Conservation (phyloP, 2,797 vertebrate species). For the Spinibarbus caldwelli region DNA sequence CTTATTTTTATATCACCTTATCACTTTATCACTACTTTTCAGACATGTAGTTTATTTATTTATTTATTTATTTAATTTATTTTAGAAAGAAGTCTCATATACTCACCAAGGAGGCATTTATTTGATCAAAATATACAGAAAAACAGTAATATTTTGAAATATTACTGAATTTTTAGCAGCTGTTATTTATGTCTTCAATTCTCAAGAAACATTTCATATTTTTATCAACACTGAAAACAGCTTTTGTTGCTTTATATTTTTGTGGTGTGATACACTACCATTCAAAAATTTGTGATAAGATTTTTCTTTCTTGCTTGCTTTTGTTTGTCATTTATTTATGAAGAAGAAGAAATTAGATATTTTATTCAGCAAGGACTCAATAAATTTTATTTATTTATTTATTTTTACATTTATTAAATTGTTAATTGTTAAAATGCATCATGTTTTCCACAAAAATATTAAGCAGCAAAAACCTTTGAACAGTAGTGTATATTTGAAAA, state of each 20-base stretch:
- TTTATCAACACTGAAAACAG: too few relatives aligned
- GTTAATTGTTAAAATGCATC: not conserved
- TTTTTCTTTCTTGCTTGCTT: too few relatives aligned
- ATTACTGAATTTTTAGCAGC: not conserved
- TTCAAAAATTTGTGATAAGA: not conserved
- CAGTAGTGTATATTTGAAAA: not conserved
- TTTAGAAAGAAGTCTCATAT: not conserved
- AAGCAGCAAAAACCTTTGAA: not conserved
- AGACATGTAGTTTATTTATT: too few relatives aligned
- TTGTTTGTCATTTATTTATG: too few relatives aligned
- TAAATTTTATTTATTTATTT: not conserved
- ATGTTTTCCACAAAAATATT: not conserved
- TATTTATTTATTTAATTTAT: not conserved
- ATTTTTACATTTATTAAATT: too few relatives aligned
- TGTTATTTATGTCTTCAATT: not conserved
- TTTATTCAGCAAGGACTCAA: not conserved
- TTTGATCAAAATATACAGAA: not conserved
- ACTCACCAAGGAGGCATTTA: not conserved
- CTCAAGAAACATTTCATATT: too few relatives aligned
- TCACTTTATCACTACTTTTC: not conserved
- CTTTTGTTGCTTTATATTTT: not conserved
- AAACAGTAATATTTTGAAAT: not conserved
- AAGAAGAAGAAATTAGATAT: not conserved
- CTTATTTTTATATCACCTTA: too few relatives aligned
- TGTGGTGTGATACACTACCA: not conserved